A percentile compares a stretch with the other conserved stretches of the same genome.
Conservation (phyloP, 2,113 vertebrate species). For the Leptobrachium leishanense region DNA sequence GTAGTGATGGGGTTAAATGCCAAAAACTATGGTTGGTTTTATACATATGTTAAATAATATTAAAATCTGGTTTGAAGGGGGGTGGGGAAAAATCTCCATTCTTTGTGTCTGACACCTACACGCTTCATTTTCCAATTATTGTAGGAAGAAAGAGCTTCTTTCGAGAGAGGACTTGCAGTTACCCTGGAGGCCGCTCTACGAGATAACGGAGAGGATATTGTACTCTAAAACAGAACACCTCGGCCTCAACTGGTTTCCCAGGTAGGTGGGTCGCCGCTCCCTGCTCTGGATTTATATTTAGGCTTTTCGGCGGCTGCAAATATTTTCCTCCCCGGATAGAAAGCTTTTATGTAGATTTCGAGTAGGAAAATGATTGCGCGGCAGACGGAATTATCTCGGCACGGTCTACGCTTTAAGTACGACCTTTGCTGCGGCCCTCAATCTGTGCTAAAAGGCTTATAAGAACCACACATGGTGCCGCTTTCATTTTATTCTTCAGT, state of each 20-base stretch:
- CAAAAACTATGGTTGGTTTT: no score
- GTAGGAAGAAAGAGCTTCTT: constrained; percentile 91
- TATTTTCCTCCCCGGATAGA: no score
- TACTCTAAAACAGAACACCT: constrained; percentile 97
- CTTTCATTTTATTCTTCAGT: background rate
- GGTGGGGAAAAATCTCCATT: background rate
- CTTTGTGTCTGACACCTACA: background rate
- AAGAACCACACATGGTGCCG: background rate
- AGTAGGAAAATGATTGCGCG: no score
- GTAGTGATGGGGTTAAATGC: no score
- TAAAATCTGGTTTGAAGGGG: no score
- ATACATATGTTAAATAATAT: no score
- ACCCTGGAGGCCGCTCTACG: constrained; percentile 91
- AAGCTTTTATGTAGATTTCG: no score
- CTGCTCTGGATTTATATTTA: background rate
- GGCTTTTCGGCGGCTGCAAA: background rate
- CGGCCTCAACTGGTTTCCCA: constrained; percentile 97
- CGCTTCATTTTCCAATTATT: constrained; percentile 12
- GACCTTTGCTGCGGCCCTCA: no score
- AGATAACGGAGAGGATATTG: constrained; percentile 90
- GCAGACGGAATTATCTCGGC: no score
- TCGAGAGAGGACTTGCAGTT: constrained; percentile 93
- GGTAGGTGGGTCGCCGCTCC: constrained; percentile 72
- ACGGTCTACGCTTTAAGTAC: no score
- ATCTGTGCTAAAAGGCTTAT: no score